Evolutionary conservation across 2,797 vertebrate genomes (phyloP), one percentile per base, ranked within the genome.

Genomic region (Xenopus petersii): DNA sequence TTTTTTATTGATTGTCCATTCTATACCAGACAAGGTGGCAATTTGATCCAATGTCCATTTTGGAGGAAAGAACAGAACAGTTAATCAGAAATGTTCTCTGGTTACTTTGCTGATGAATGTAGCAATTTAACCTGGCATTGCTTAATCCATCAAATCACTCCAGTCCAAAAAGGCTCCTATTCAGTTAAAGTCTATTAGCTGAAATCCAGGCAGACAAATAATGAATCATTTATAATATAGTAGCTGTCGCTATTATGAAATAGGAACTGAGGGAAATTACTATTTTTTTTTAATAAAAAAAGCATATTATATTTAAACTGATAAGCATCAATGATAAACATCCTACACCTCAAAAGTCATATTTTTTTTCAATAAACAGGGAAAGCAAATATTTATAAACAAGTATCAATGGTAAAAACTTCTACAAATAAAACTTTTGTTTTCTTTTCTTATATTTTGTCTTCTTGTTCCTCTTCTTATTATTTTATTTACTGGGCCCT

Each of bases 91-190:
- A 26, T 70, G 55, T 60, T 11, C 42, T 69, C 56, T 70, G 17
- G 55, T 70, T 70, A 70, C 56, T 60, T 70, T 60, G 56, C 42
- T 59, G 68, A 70, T 70, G 56, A 70, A 70, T 70, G 56, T 60
- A 70, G 68, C 68, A 70, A 70, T 82, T 74, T 82, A 81, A 81
- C 74, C 58, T 67, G 71, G 81, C 79, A 81, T 69, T 80, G 68
- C 78, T 82, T 83, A 82, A 82, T 82, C 84, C 79, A 81, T 70
- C 71, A 74, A 75, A 48, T 65, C 71, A 66, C 78, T 80, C 76
- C 75, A 75, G 79, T 72, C 60, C 77, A 80, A 82, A 74, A 70
- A 74, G 67, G 54, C 64, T 75, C 70, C 42, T 58, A 75, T 70
- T 71, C 80, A 81, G 26, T 30, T 30, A 30, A 30, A 81, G 12